phyloP scores from a whole-genome alignment of 2,113 vertebrate genomes.

The Istiophorus platypterus region DNA sequence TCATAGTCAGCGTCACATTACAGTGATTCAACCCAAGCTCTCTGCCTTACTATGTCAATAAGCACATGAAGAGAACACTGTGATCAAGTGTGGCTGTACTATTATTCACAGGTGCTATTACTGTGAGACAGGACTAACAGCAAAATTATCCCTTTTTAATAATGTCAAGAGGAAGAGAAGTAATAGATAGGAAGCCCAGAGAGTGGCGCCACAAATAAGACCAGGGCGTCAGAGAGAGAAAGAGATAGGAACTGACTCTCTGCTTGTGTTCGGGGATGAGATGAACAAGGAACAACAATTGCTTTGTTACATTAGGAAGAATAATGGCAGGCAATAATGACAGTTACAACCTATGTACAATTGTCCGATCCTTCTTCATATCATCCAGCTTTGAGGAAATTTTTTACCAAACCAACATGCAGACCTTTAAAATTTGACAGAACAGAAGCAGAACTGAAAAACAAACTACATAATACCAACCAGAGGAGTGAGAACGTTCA shows the following conservation, averaged over 20 bases:
- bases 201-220: conserved; percentile 67
- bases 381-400: conserved; percentile 46
- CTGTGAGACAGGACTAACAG: conserved; percentile 58
- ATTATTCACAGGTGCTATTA: conserved; percentile 54
- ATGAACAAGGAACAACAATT: conserved; percentile 63
- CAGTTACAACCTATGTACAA: conserved; percentile 13
- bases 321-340: conserved; percentile 1
- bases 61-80: conserved; percentile 49
- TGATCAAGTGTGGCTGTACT: conserved; percentile 47
- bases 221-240: conserved; percentile 41
- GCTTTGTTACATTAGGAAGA: conserved; percentile 25
- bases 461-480: conserved; percentile 50
- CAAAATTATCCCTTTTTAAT: conserved; percentile 61
- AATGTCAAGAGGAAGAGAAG: conserved; percentile 76
- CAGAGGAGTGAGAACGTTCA: conserved; percentile 45
- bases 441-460: conserved; percentile 64
- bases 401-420: conserved; percentile 51
- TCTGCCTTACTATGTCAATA: conserved; percentile 41
- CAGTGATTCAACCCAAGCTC: conserved; percentile 60
- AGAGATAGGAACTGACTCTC: conserved; percentile 51
- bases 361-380: conserved; percentile 60
- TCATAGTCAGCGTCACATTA: conserved; percentile 73
- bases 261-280: conserved; percentile 52
- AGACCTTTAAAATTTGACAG: conserved; percentile 44
- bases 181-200: conserved; percentile 73